Evolutionary conservation across 2,113 vertebrate genomes (phyloP).

Genomic region (Thryonomys swinderianus): DNA sequence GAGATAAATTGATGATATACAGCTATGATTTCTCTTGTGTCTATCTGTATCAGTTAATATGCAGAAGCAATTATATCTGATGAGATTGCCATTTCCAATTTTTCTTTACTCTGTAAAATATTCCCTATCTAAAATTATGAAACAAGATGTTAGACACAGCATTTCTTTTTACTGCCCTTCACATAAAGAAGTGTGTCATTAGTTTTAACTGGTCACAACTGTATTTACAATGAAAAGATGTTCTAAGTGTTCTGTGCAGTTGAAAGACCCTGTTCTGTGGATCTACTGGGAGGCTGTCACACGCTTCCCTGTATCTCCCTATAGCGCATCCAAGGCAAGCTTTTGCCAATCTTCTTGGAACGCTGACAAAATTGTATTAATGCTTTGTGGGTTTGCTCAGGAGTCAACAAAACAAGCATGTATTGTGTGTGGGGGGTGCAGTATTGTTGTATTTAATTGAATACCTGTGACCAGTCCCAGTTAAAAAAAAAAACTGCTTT

Average conservation of each 20-base stretch:
- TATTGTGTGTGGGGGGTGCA: background rate
- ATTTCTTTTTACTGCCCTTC: background rate
- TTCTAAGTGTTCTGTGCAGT: background rate
- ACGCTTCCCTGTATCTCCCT: background rate
- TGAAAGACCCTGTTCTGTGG: background rate
- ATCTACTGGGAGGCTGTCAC: background rate
- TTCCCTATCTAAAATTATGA: background rate
- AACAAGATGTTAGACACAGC: background rate
- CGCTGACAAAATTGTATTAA: background rate
- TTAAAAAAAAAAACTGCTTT: background rate
- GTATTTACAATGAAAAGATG: background rate
- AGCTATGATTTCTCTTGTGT: background rate
- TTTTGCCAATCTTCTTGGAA: background rate
- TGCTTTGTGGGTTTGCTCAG: background rate
- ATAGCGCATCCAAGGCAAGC: background rate
- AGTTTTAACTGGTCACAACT: background rate
- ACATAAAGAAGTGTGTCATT: background rate
- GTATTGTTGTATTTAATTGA: background rate
- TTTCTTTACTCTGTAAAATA: background rate
- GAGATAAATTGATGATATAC: background rate
- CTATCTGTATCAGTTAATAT: background rate
- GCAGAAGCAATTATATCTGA: background rate
- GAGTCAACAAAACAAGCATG: background rate
- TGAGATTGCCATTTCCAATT: background rate
- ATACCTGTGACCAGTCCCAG: background rate